Evolutionary conservation across 1,140 invertebrate species (phyloP).

Genomic region (Drepana arcuata): DNA sequence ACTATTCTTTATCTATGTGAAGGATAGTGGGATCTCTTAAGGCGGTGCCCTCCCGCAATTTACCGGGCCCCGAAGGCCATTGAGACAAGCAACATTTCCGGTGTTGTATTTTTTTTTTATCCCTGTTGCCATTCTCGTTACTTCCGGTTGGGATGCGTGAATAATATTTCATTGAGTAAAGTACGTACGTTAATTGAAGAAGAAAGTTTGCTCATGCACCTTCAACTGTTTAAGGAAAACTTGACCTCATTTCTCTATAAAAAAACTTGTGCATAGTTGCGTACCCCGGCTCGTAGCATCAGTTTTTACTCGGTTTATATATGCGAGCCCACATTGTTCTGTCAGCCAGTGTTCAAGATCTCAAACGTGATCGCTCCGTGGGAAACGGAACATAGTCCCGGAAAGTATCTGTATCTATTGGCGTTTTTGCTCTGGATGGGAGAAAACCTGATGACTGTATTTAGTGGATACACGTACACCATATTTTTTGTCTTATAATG

Average conservation of each 20-base stretch:
- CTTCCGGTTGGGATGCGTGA: no score
- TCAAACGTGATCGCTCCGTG: slow-evolving; percentile 16
- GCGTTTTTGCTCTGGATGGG: slow-evolving; percentile 6
- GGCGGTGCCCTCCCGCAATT: no score
- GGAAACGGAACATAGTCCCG: slow-evolving; percentile 31
- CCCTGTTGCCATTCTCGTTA: no score
- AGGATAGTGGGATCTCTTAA: no score
- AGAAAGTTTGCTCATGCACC: neutral
- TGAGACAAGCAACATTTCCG: no score
- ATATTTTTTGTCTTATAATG: neutral
- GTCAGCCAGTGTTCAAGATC: slow-evolving; percentile 21
- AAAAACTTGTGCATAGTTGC: slow-evolving; percentile 1
- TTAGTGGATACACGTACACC: neutral
- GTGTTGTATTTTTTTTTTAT: no score
- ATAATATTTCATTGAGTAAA: neutral
- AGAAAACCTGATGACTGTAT: neutral
- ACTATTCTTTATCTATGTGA: no score
- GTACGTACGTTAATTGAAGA: neutral
- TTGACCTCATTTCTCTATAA: neutral
- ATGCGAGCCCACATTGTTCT: slow-evolving; percentile 35
- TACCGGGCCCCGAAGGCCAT: no score
- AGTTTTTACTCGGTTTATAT: slow-evolving; percentile 21
- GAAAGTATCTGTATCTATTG: slow-evolving; percentile 20
- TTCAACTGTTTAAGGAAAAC: no score
- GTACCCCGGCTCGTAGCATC: neutral